These are phyloP conservation scores for Sardinella longiceps DNA, from an alignment of 2,797 vertebrate species.

Conservation along the genomic window DNA sequence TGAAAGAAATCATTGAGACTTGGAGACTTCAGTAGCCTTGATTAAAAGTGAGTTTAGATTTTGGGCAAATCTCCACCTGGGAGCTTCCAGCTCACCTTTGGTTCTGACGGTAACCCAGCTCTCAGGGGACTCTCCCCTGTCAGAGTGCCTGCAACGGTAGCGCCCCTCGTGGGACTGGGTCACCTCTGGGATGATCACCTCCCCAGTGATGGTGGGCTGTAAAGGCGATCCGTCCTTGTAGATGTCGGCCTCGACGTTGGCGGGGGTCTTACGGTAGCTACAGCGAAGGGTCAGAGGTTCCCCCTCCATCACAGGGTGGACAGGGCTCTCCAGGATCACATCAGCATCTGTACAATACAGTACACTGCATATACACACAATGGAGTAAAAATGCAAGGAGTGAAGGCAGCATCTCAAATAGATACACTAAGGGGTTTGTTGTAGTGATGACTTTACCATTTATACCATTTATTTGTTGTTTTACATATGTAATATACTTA, in stretches of 20 bases:
- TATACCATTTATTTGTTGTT: too few relatives aligned
- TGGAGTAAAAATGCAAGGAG: conserved; percentile 1
- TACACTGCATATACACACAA: conserved; percentile 25
- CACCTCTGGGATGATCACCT: conserved; percentile 20
- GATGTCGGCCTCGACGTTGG: neutral
- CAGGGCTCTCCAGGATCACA: conserved; percentile 11
- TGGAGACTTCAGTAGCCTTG: too few relatives aligned
- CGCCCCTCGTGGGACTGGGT: conserved; percentile 25
- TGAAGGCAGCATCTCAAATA: conserved; percentile 1
- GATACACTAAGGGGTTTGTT: neutral
- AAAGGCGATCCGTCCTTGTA: neutral
- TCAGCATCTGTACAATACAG: conserved; percentile 13
- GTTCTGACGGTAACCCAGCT: conserved; percentile 32
- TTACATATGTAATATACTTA: neutral
- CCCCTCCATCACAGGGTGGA: conserved; percentile 17
- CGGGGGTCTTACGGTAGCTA: neutral
- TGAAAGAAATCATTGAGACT: too few relatives aligned
- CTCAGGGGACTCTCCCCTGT: conserved; percentile 19
- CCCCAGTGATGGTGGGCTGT: conserved; percentile 7
- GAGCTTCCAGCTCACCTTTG: neutral
- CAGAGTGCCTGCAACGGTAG: conserved; percentile 30
- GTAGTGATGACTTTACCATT: neutral
- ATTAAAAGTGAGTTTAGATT: neutral
- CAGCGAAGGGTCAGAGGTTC: conserved; percentile 18
- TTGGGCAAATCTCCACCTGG: too few relatives aligned